Percentiles rank a stretch among this genome's conserved stretches.
Evolutionary conservation across 2,113 vertebrate genomes (phyloP).

Genomic region (Elephantulus edwardii): DNA sequence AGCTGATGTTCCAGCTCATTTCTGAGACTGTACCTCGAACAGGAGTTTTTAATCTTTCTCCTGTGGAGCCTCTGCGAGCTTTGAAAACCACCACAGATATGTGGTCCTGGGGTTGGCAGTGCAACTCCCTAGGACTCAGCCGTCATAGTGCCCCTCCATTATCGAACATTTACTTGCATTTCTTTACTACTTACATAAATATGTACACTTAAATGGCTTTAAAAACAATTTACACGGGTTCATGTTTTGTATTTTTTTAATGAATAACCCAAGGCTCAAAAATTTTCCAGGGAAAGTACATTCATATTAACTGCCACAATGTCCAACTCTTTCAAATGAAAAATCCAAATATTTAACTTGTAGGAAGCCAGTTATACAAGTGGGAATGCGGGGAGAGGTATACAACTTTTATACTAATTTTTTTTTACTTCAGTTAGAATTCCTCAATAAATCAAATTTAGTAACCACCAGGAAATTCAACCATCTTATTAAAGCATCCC

Average conservation of each 20-base stretch:
- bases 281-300: constrained; percentile 44
- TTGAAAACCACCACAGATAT: too few relatives aligned
- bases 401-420: constrained; percentile 46
- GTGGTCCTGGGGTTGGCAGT: too few relatives aligned
- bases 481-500: constrained; percentile 29
- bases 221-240: too few relatives aligned
- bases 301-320: constrained; percentile 47
- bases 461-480: constrained; percentile 24
- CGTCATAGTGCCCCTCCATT: not conserved
- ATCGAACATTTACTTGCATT: not conserved
- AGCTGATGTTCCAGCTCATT: too few relatives aligned
- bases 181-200: constrained; percentile 29
- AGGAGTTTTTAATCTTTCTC: too few relatives aligned
- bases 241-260: too few relatives aligned
- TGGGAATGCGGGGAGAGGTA: not conserved
- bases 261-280: constrained; percentile 53
- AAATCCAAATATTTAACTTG: constrained; percentile 31
- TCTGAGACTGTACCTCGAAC: too few relatives aligned
- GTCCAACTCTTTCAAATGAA: constrained; percentile 56
- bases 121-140: too few relatives aligned
- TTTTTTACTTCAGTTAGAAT: constrained; percentile 36
- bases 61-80: too few relatives aligned
- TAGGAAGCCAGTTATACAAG: not conserved
- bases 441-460: constrained; percentile 39
- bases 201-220: too few relatives aligned